phyloP scores from a whole-genome alignment of 2,113 vertebrate genomes.

The Nothocercus nigrocapillus region DNA sequence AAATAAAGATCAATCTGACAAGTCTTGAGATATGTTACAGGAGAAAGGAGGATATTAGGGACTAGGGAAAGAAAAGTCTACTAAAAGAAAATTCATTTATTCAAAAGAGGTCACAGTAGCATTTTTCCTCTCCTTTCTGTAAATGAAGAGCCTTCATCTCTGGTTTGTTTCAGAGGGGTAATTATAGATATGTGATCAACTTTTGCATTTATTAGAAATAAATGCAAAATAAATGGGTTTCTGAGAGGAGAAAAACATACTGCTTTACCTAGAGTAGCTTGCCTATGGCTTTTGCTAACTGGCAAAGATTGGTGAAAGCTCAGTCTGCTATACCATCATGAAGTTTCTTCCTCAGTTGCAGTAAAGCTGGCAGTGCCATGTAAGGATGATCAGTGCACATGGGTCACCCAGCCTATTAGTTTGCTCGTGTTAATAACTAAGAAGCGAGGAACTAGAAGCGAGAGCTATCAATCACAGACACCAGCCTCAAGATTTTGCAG shows the following conservation, averaged over 20 bases:
- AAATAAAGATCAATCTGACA: not conserved
- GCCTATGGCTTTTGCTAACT: not conserved
- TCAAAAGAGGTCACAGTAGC: not conserved
- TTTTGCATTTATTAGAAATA: not conserved
- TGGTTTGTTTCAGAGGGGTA: not conserved
- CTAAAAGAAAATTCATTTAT: not conserved
- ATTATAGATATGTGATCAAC: not conserved
- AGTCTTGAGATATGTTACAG: not conserved
- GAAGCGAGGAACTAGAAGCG: not conserved
- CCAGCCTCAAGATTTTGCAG: not conserved
- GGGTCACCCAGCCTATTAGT: rapidly evolving
- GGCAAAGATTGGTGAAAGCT: not conserved
- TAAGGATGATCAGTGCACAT: rapidly evolving
- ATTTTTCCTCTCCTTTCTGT: not conserved
- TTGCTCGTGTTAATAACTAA: not conserved
- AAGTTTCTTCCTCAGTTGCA: rapidly evolving
- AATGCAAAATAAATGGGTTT: not conserved
- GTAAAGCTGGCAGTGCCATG: not conserved
- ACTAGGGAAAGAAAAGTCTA: not conserved
- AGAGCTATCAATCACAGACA: rapidly evolving
- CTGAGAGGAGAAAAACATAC: not conserved
- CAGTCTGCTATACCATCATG: rapidly evolving
- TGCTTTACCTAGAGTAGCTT: rapidly evolving
- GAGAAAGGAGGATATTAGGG: not conserved
- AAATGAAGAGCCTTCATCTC: not conserved